A percentile compares a stretch with the other conserved stretches of the same genome.
These are phyloP conservation scores for Steinernema khuongi DNA, from an alignment of 1,140 invertebrate genomes.

Conservation along the genomic window DNA sequence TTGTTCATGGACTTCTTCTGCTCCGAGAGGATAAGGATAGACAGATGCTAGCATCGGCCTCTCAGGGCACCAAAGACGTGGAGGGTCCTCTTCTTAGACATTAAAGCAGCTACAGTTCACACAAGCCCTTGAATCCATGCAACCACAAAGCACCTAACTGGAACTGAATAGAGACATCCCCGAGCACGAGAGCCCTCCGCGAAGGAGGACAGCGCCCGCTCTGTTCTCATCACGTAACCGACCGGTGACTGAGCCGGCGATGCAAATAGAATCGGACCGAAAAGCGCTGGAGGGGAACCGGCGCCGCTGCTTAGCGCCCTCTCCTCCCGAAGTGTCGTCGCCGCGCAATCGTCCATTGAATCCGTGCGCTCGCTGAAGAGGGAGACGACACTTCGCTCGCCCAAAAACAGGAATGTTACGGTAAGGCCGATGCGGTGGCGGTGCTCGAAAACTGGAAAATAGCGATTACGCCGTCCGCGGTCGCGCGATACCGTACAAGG, in stretches of 20 bases:
- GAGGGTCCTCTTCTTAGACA: no score
- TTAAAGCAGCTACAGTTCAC: no score
- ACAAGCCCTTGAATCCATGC: no score
- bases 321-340: background rate
- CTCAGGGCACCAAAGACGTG: no score
- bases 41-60: no score
- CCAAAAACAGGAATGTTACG: slow-evolving; percentile 14
- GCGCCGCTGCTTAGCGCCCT: background rate
- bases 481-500: background rate
- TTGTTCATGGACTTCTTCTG: no score
- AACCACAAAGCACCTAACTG: no score
- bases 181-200: no score
- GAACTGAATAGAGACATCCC: no score
- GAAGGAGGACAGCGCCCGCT: background rate
- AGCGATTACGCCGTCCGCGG: background rate
- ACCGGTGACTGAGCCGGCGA: no score
- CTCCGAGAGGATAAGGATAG: no score
- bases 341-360: background rate
- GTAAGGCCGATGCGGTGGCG: background rate
- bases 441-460: slow-evolving; percentile 13
- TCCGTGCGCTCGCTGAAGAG: background rate
- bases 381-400: background rate
- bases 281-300: background rate
- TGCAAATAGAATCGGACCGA: no score
- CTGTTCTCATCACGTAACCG: background rate